Conservation (phyloP, 2,888 invertebrate species). For the Rhamphomyia laevipes region DNA sequence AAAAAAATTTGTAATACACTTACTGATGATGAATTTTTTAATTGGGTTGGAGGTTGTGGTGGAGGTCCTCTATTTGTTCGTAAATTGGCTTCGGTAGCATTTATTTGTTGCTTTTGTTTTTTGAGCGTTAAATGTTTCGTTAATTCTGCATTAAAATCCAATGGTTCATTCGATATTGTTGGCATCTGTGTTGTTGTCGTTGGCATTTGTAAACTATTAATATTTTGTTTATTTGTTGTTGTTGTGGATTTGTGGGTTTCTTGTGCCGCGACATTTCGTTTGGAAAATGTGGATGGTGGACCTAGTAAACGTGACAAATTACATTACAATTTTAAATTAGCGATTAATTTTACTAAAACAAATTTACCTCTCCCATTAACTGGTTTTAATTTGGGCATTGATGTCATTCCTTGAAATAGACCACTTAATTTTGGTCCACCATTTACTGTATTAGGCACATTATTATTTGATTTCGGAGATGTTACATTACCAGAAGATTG, state of each 20-base stretch:
- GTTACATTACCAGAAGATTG: not conserved
- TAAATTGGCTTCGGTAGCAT: conserved; percentile 35
- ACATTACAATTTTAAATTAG: not conserved
- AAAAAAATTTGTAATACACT: no score
- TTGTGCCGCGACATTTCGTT: conserved; percentile 10
- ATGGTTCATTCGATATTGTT: conserved; percentile 24
- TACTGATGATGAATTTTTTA: conserved; percentile 54
- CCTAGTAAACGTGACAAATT: not conserved
- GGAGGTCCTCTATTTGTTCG: conserved; percentile 59
- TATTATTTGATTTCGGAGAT: conserved; percentile 10
- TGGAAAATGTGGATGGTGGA: conserved; percentile 4
- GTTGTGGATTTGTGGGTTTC: conserved; percentile 14
- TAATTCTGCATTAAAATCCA: conserved; percentile 37
- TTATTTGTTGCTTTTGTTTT: conserved; percentile 29
- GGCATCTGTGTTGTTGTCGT: conserved; percentile 10
- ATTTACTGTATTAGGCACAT: conserved; percentile 22
- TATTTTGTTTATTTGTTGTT: conserved; percentile 12
- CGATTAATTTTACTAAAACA: not conserved
- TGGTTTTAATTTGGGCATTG: conserved; percentile 38
- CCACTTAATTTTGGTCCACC: conserved; percentile 35
- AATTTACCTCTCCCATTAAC: conserved; percentile 31
- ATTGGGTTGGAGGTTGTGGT: conserved; percentile 59
- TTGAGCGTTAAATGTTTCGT: conserved; percentile 36
- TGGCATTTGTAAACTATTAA: conserved; percentile 11
- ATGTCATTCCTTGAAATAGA: conserved; percentile 33